Conservation (phyloP, 2,113 vertebrate genomes). For the Silurus meridionalis region DNA sequence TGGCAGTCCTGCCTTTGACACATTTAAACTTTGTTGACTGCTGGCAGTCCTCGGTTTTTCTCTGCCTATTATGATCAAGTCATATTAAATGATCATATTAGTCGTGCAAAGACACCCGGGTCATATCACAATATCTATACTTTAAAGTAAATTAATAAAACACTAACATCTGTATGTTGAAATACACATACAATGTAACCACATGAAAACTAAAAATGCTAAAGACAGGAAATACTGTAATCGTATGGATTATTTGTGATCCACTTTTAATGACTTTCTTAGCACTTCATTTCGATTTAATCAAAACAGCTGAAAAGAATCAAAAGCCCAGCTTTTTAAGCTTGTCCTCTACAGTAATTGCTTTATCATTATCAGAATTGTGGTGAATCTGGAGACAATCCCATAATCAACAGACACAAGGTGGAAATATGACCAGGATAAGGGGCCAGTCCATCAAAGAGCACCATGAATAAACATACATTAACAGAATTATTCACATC, state of each 20-base stretch:
- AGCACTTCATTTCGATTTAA: not conserved
- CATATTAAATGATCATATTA: not conserved
- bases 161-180: not conserved
- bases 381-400: not conserved
- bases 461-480: not conserved
- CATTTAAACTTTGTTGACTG: slow-evolving; percentile 21
- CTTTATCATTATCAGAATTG: not conserved
- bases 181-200: slow-evolving; percentile 2
- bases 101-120: not conserved
- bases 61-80: not conserved
- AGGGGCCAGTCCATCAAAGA: not conserved
- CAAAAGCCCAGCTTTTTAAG: not conserved
- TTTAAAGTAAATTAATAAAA: not conserved
- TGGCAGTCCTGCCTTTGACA: slow-evolving; percentile 4
- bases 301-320: not conserved
- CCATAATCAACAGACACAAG: not conserved
- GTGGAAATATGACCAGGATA: not conserved
- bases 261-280: not conserved
- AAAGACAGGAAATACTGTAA: not conserved
- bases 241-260: not conserved
- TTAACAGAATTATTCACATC: not conserved
- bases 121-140: not conserved
- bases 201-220: not conserved
- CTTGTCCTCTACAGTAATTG: not conserved
- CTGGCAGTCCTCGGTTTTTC: not conserved